These are phyloP conservation scores for Automeris io DNA, from an alignment of 2,888 invertebrate species.

Conservation along the genomic window DNA sequence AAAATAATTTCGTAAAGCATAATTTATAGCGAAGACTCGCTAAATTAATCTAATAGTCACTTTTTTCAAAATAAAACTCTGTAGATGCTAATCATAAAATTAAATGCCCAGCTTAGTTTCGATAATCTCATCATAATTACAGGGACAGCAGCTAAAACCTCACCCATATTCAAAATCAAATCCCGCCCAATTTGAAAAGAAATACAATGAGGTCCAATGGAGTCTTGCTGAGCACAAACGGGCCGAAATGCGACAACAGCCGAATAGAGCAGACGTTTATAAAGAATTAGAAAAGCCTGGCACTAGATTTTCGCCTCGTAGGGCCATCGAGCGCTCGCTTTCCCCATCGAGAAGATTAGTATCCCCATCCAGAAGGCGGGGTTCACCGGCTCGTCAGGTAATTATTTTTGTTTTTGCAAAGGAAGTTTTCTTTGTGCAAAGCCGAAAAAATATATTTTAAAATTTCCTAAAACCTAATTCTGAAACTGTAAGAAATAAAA, in stretches of 20 bases:
- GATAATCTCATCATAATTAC: no score
- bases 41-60: no score
- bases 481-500: no score
- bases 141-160: conserved; percentile 22
- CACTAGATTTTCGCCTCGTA: not conserved
- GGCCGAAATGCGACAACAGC: not conserved
- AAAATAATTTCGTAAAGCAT: no score
- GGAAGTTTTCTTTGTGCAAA: no score
- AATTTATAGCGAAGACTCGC: no score
- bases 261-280: not conserved
- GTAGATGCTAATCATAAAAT: no score
- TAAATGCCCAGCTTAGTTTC: no score
- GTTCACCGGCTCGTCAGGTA: conserved; percentile 11
- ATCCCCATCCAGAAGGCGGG: conserved; percentile 17
- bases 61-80: no score
- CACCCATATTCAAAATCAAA: conserved; percentile 11
- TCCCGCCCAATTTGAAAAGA: conserved; percentile 14
- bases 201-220: conserved; percentile 24
- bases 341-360: conserved; percentile 14
- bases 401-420: no score
- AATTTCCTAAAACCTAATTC: no score
- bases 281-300: conserved; percentile 4
- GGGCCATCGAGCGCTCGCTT: conserved; percentile 5
- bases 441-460: no score
- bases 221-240: conserved; percentile 17